These are phyloP conservation scores for Chrysocyon brachyurus DNA, from an alignment of 2,797 vertebrate genomes.

Conservation along the genomic window DNA sequence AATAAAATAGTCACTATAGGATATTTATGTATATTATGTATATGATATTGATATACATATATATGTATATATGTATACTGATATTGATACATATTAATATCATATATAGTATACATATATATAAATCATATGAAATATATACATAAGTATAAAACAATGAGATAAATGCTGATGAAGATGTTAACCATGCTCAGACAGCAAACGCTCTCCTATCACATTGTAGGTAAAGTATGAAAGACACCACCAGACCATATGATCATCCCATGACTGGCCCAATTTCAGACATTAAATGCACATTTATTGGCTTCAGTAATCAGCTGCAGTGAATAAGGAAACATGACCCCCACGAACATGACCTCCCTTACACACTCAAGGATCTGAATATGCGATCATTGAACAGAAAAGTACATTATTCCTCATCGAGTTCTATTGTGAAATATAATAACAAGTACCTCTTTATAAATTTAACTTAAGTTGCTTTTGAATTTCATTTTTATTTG, in stretches of 20 bases:
- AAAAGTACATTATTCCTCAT: background rate
- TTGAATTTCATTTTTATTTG: slow-evolving; percentile 24
- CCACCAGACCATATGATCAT: background rate
- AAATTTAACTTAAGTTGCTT: background rate
- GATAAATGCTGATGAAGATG: background rate
- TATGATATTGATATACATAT: no score
- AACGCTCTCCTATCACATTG: background rate
- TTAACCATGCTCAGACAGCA: background rate
- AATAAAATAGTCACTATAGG: background rate
- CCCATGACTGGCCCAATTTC: background rate
- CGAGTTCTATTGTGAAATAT: background rate
- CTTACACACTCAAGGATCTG: background rate
- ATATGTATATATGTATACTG: background rate
- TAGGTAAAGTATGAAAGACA: background rate
- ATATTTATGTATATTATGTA: no score
- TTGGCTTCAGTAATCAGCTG: background rate
- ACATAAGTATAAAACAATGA: background rate
- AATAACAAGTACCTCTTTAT: background rate
- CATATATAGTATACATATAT: background rate
- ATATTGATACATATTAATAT: background rate
- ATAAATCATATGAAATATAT: background rate
- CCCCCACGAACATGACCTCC: background rate
- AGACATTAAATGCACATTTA: background rate
- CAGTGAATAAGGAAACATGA: background rate
- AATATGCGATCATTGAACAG: background rate